These are phyloP conservation scores for Sinella curviseta DNA, from an alignment of 1,140 invertebrate genomes.

Conservation along the genomic window DNA sequence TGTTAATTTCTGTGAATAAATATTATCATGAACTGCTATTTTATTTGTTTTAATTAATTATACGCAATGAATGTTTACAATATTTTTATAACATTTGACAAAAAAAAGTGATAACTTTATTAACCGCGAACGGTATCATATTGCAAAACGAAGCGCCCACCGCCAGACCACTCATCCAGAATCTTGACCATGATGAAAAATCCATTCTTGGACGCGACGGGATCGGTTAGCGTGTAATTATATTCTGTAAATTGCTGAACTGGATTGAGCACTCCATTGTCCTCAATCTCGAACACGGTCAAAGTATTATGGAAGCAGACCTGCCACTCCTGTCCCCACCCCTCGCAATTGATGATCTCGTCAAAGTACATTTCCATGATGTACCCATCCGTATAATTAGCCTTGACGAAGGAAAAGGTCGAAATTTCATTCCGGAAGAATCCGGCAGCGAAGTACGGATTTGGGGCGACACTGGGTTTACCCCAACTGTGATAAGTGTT, in stretches of 20 bases:
- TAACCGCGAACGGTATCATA: neutral
- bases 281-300: neutral
- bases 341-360: neutral
- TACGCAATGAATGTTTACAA: too few relatives aligned
- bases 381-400: neutral
- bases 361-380: neutral
- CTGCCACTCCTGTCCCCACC: neutral
- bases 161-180: neutral
- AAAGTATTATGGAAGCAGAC: constrained; percentile 1
- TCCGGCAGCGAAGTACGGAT: constrained; percentile 11
- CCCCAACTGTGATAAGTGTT: neutral
- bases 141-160: neutral
- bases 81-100: too few relatives aligned
- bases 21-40: too few relatives aligned
- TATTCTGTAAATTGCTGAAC: neutral
- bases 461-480: neutral
- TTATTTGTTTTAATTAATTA: too few relatives aligned
- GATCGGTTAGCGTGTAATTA: neutral
- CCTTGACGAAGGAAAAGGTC: neutral
- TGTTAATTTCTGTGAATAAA: too few relatives aligned
- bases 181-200: constrained; percentile 13
- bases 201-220: neutral
- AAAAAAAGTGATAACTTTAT: too few relatives aligned
- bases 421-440: constrained; percentile 3
- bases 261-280: neutral